Evolutionary conservation across 2,888 invertebrate genomes (phyloP), one percentile per base, ranked within the genome.

Genomic region (Suillia variegata): DNA sequence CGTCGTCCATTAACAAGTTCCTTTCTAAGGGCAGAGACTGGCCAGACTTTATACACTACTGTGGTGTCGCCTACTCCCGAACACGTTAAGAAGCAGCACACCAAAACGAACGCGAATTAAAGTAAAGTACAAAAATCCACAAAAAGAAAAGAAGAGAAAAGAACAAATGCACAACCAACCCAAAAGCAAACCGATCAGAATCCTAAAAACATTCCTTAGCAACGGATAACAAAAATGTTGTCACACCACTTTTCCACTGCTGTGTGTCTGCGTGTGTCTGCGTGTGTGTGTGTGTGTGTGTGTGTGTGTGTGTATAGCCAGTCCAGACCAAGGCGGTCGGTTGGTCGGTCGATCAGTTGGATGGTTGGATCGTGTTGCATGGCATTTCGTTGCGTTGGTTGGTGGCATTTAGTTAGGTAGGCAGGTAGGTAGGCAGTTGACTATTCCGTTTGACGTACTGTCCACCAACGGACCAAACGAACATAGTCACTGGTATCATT

Each of bases 231-330:
- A 56, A 56, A 56, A 56, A 56, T 56, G 56, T 24, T 38, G 56
- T 56, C 49, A 50, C 18, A 50, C 56, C 38, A 48, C 56, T 56
- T 56, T 56, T 56, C 50, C 22, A 38, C 31, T 31, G 31, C 6
- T 12, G 31, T 31, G 6, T 31, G 31, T 31, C 31, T 6, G 31
- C 31, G 12, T n/a, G n/a, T n/a, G n/a, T n/a, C n/a, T n/a, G n/a
- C n/a, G n/a, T n/a, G n/a, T n/a, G n/a, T n/a, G n/a, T n/a, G n/a
- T n/a, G n/a, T n/a, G n/a, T n/a, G n/a, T n/a, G n/a, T n/a, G n/a
- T n/a, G n/a, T n/a, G n/a, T n/a, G n/a, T n/a, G n/a, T n/a, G n/a
- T n/a, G n/a, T n/a, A n/a, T n/a, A n/a, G n/a, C n/a, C n/a, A n/a
- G n/a, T n/a, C n/a, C n/a, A n/a, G n/a, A n/a, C n/a, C n/a, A n/a